Evolutionary conservation across 2,113 vertebrate species (phyloP), one percentile per base, ranked within the genome.

Genomic region (Colinus virginianus): DNA sequence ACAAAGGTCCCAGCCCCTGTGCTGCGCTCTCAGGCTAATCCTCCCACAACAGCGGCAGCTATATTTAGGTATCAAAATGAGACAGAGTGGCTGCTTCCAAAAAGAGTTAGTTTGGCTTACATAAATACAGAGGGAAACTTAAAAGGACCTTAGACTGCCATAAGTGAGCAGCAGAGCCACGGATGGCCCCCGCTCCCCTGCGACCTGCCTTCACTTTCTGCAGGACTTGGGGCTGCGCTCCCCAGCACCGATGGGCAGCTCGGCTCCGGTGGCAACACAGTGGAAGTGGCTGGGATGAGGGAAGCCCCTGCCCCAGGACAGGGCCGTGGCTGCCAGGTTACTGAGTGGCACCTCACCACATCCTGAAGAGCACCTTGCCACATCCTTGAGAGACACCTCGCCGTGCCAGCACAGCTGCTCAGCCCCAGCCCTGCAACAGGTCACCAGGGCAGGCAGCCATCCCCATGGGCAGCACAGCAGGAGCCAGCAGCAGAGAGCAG

Each of bases 81-180:
- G 77, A 90, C 86, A 69, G 80, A 90, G 77, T 4, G 76, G 61
- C 49, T 93, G 83, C 83, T 94, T 94, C 94, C 89, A 93, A 92
- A 92, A 94, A 92, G 68, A 96, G 94, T 84, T 87, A 84, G 36
- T 96, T 93, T 88, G 90, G 79, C 77, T 96, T 94, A 94, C 85
- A 91, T 91, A 95, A 96, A 96, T 91, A 82, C 84, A 81, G 40
- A 91, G 55, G 74, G 64, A 93, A 92, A 94, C 76, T 91, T 88
- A 72, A 96, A 94, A 92, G 87, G 88, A 90, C 92, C 88, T 80
- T 59, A 72, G 72, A 51, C 51, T 77, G 90, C 72, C 67, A 59
- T 49, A 23, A 82, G 59, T 1, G 3, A 96, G 89, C 9, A 23
- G 90, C 89, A 78, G 75, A 78, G 82, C 83, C 0, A 7, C 51